Evolutionary conservation across 1,140 invertebrate species (phyloP), one percentile per base, ranked within the genome.

Genomic region (Physella acuta): DNA sequence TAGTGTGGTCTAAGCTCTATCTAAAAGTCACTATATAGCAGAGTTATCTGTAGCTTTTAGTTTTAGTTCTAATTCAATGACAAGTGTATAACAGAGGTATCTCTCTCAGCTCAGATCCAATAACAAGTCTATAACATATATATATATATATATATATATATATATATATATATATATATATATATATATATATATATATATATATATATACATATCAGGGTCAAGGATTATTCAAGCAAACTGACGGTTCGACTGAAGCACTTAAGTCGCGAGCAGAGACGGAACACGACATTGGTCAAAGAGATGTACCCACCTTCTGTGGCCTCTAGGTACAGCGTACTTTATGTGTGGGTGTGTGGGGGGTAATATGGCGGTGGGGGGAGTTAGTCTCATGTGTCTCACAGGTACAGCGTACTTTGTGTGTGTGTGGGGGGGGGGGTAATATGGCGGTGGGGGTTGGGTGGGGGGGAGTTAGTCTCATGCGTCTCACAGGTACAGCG

Each of bases 301-400:
- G 55, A 56, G 55, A 56, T 56, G 55, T 56, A 56, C 55, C 55
- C 55, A 2, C 11, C 55, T 3, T 31, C 55, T 26, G 55, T 56
- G 14, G 55, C 55, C 16, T 31, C 30, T 2, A 56, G 55, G 55
- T 56, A 11, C 8, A 31, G 8, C 20, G 39, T 11, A 44, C 39
- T 44, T 11, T 20, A 8, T 44, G 39, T 44, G 8, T 8, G 8
- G 8, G 8, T 44, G 8, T 44, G 8, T 20, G 8, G 8, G 8
- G 20, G 39, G 8, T 20, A 11, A 20, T 8, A 8, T 44, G 39
- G 39, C 8, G 39, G 39, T 11, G 8, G 20, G 39, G 8, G 8
- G 20, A 11, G 39, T 44, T 44, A 44, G 8, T 44, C 20, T 20
- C 39, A 11, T 8, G 8, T 8, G 39, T 44, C 8, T 44, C 39